Conservation (phyloP, 2,113 vertebrate genomes). For the Brachyhypopomus occidentalis region DNA sequence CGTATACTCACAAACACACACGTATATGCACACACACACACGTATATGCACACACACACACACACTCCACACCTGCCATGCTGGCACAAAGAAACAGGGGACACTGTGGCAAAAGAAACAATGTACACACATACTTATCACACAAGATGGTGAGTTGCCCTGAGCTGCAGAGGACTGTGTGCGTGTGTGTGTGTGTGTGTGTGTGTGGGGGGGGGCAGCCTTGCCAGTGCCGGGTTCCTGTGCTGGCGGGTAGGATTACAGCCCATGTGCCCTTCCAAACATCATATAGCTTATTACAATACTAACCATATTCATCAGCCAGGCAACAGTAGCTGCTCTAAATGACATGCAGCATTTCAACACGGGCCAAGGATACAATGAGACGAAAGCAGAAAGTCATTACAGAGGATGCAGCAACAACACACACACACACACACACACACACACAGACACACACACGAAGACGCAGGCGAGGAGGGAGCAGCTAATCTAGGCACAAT, state of each 20-base stretch:
- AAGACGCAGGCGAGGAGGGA: slow-evolving; percentile 46
- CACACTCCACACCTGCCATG: neutral
- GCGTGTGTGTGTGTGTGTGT: slow-evolving; percentile 53
- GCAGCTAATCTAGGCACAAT: slow-evolving; percentile 68
- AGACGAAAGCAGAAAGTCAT: slow-evolving; percentile 74
- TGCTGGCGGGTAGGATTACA: slow-evolving; percentile 77
- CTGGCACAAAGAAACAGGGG: slow-evolving; percentile 39
- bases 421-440: slow-evolving; percentile 46
- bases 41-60: no score
- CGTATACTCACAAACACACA: no score
- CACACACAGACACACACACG: slow-evolving; percentile 54
- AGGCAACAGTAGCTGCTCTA: slow-evolving; percentile 68
- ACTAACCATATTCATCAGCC: slow-evolving; percentile 75
- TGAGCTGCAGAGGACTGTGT: slow-evolving; percentile 55
- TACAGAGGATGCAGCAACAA: slow-evolving; percentile 72
- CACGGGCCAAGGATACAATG: slow-evolving; percentile 70
- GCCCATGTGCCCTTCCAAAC: slow-evolving; percentile 74
- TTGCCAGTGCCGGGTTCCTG: slow-evolving; percentile 53
- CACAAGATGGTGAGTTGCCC: slow-evolving; percentile 69
- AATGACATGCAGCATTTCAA: slow-evolving; percentile 66
- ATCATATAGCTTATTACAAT: slow-evolving; percentile 73
- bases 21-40: no score
- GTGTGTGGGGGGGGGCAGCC: slow-evolving; percentile 13
- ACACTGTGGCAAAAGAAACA: slow-evolving; percentile 65
- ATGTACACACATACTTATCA: slow-evolving; percentile 69